Evolutionary conservation across 2,888 invertebrate species (phyloP).

Genomic region (Plagodis dolabraria): DNA sequence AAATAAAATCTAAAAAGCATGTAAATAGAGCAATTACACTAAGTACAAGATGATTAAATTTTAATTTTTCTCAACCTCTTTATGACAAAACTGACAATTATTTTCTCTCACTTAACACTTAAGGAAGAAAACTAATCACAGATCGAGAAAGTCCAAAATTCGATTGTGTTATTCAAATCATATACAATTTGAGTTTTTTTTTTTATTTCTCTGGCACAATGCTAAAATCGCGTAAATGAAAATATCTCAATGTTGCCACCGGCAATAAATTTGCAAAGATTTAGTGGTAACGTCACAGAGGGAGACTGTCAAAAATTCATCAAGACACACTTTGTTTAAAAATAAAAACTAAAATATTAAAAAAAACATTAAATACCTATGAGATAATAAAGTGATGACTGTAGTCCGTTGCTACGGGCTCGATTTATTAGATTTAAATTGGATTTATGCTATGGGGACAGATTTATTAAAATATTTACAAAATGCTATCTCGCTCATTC

Average conservation of each 20-base stretch:
- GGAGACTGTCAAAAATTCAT: constrained; percentile 63
- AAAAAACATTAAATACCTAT: constrained; percentile 83
- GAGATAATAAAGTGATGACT: constrained; percentile 82
- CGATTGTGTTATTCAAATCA: constrained; percentile 46
- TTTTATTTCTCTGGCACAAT: too few species aligned
- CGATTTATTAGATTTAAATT: constrained; percentile 59
- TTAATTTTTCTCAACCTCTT: constrained; percentile 58
- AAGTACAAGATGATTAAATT: constrained; percentile 62
- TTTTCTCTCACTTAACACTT: constrained; percentile 38
- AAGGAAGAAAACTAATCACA: constrained; percentile 65
- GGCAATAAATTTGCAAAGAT: constrained; percentile 38
- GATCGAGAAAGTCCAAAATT: constrained; percentile 42
- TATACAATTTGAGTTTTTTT: constrained; percentile 42
- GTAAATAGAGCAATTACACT: constrained; percentile 60
- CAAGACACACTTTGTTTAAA: constrained; percentile 77
- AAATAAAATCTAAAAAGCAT: constrained; percentile 56
- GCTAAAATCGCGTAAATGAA: constrained; percentile 2
- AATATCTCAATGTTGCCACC: constrained; percentile 55
- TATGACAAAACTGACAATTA: constrained; percentile 57
- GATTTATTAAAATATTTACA: constrained; percentile 76
- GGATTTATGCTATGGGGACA: constrained; percentile 80
- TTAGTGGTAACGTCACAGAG: constrained; percentile 53
- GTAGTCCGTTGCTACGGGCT: constrained; percentile 62
- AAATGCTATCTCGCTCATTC: constrained; percentile 78
- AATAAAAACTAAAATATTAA: constrained; percentile 68